A percentile compares a stretch with the other conserved stretches of the same genome.
phyloP scores from a whole-genome alignment of 1,140 invertebrate genomes.

The Lepidurus packardi region DNA sequence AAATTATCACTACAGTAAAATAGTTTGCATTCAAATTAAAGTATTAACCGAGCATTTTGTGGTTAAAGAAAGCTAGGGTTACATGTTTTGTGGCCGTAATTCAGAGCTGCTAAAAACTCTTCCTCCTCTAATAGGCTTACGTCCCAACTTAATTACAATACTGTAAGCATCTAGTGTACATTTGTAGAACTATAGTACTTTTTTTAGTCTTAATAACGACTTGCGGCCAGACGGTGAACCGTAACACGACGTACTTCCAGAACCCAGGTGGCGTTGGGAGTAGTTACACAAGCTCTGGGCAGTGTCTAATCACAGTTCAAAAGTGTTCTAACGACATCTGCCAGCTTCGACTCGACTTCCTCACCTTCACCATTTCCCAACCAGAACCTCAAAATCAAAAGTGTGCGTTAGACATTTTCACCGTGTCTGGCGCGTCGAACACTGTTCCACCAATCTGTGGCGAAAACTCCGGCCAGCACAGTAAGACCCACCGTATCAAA shows the following conservation, averaged over 20 bases:
- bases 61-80: background rate
- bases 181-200: background rate
- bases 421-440: conserved; percentile 37
- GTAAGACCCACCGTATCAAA: conserved; percentile 33
- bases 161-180: background rate
- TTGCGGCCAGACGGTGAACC: conserved; percentile 14
- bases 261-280: conserved; percentile 23
- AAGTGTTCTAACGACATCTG: conserved; percentile 27
- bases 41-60: background rate
- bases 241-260: conserved; percentile 31
- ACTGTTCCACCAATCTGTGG: conserved; percentile 39
- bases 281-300: background rate
- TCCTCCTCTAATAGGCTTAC: too few species aligned
- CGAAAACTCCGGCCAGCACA: conserved; percentile 40
- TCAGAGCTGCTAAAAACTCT: too few species aligned
- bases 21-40: background rate
- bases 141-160: background rate
- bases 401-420: conserved; percentile 40
- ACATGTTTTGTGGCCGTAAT: too few species aligned
- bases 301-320: conserved; percentile 23
- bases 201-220: background rate
- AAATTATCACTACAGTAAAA: too few species aligned
- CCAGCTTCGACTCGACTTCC: conserved; percentile 26
- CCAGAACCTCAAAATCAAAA: conserved; percentile 39
- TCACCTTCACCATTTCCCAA: conserved; percentile 37